Evolutionary conservation across 2,797 vertebrate genomes (phyloP), one percentile per base, ranked within the genome.

Genomic region (Australoheros facetus): DNA sequence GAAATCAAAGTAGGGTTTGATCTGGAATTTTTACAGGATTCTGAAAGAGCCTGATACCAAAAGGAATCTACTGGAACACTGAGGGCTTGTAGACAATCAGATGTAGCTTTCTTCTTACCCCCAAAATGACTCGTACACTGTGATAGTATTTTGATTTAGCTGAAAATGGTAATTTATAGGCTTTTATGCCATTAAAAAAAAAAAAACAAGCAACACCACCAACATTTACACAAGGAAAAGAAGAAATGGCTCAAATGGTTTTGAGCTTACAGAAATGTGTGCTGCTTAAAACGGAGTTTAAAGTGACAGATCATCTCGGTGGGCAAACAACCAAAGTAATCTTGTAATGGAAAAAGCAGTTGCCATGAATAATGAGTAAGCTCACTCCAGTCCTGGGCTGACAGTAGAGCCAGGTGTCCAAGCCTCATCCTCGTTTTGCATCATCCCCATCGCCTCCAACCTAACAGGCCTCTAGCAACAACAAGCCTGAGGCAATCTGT

Each of bases 1-100:
- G 51, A 51, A 80, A 87, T 81, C 75, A 81, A 86, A 88, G 84
- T 54, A 2, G 30, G 13, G n/a, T 75, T 73, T 80, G 45, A 87
- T 84, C 64, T 76, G 54, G n/a, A 53, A 58, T 79, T 78, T 48
- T 45, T 66, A 28, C 9, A 66, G 23, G 39, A 42, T 34, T 53
- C 37, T 72, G 57, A 62, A 45, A 16, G 69, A 75, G 23, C 19
- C 42, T 28, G 48, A 70, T 12, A 7, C 55, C 69, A 77, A 78
- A 80, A 70, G 56, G 7, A 77, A 56, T 79, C 57, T 53, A 42
- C 37, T 26, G 71, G 37, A 56, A 42, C 10, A 66, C 62, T 19
- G 62, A 19, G 23, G 4, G 21, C 13, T 7, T 45, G 60, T 64
- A 45, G 23, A 64, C 39, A n/a, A 16, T 23, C 58, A 59, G 11